These are phyloP conservation scores for Cyclura pinguis DNA, from an alignment of 2,797 vertebrate species.

Conservation along the genomic window DNA sequence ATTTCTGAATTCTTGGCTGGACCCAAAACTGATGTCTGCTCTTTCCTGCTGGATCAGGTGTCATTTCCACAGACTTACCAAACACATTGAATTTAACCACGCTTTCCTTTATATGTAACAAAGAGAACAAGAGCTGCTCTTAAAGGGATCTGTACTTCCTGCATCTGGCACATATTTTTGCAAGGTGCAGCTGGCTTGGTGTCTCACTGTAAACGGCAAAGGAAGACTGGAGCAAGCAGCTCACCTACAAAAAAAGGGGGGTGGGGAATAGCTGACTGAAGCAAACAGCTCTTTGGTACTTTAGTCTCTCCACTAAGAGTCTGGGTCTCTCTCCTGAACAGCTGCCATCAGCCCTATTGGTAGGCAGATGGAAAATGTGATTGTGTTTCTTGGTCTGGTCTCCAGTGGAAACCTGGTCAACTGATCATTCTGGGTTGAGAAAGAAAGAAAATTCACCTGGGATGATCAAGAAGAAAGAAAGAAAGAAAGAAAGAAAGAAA, in stretches of 20 bases:
- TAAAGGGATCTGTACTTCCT: neutral
- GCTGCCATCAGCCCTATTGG: neutral
- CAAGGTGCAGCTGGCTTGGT: neutral
- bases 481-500: neutral
- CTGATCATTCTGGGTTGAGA: neutral
- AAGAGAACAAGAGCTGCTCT: neutral
- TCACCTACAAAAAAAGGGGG: neutral
- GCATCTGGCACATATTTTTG: neutral
- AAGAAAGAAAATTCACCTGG: slow-evolving; percentile 4
- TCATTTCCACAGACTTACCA: slow-evolving; percentile 14
- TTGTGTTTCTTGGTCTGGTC: slow-evolving; percentile 6
- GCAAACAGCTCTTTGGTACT: neutral
- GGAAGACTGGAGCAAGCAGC: neutral
- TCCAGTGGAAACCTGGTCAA: neutral
- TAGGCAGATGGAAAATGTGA: slow-evolving; percentile 32
- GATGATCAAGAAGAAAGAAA: neutral
- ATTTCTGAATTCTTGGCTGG: slow-evolving; percentile 33
- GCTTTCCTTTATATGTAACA: neutral
- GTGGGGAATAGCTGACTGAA: neutral
- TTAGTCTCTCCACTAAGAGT: neutral
- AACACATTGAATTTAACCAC: neutral
- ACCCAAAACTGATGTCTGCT: neutral
- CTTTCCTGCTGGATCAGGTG: slow-evolving; percentile 30
- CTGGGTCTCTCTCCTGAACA: neutral
- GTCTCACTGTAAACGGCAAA: neutral